Conservation (phyloP, 2,113 vertebrate genomes). For the Ictalurus punctatus region DNA sequence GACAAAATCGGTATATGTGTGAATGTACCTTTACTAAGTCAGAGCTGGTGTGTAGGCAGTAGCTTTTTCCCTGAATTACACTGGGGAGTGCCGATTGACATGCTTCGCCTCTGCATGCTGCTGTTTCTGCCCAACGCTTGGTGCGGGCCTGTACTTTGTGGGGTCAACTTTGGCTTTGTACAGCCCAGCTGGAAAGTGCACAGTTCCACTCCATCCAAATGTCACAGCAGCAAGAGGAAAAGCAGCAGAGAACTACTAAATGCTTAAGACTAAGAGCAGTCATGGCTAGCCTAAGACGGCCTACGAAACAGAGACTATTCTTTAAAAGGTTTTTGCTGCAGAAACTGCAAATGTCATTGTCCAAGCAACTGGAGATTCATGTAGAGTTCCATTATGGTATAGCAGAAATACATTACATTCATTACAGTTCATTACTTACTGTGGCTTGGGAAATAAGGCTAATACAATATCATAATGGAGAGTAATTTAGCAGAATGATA, state of each 20-base stretch:
- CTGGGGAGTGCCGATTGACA: conserved; percentile 50
- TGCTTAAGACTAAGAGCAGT: conserved; percentile 53
- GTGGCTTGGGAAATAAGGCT: conserved; percentile 6
- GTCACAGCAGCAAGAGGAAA: conserved; percentile 68
- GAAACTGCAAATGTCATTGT: conserved; percentile 8
- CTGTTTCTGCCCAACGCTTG: conserved; percentile 60
- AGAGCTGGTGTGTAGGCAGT: conserved; percentile 33
- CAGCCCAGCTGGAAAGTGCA: conserved; percentile 41
- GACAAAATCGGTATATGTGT: no score
- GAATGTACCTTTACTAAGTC: conserved; percentile 11
- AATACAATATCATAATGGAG: not conserved
- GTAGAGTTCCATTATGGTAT: not conserved
- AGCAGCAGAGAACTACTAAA: conserved; percentile 59
- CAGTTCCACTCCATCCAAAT: conserved; percentile 63
- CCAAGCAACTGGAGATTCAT: not conserved
- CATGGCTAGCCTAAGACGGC: not conserved
- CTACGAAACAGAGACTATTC: conserved; percentile 12
- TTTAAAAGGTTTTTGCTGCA: conserved; percentile 1
- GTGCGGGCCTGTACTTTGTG: conserved; percentile 36
- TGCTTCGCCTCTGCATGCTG: conserved; percentile 56
- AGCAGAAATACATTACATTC: not conserved
- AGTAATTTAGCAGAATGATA: conserved; percentile 5
- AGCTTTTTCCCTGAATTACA: conserved; percentile 54
- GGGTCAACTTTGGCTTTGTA: conserved; percentile 52
- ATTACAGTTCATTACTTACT: not conserved